Base-by-base conservation (phyloP, 2,113 vertebrate genomes). In the Phainopepla nitens region DNA sequence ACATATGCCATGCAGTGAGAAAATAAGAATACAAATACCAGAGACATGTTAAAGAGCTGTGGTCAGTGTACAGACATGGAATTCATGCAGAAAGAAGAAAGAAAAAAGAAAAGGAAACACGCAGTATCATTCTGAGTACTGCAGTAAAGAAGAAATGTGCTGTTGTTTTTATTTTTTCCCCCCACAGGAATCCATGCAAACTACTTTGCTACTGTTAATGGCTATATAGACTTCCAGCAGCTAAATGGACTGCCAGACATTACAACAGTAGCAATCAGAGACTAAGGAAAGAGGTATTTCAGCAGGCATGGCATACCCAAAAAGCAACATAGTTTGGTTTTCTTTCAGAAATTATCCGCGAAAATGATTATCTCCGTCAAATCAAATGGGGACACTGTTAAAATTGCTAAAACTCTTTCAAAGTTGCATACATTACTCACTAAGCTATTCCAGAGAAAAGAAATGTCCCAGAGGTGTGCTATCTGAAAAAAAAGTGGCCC, bases 1-100 rank as follows among this genome's bases (percentile, higher is more conserved):
- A 70, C 22, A 50, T 29, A 73, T 0, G 0, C 49, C 8, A 2
- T 20, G 49, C 18, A 54, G 36, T 2, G 12, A 75, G 22, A 5
- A 54, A 72, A 31, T 51, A 71, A 22, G 5, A 68, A 35, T 44
- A 47, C 12, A 36, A 57, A 19, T 36, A 84, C 10, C 15, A 64
- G 24, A 76, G 49, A 69, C 8, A 21, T 16, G 17, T 10, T 49
- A 70, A 76, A 56, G 25, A 79, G 31, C 16, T 58, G 49, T 24
- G 33, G 13, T 22, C 33, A 15, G 17, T 22, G 12, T 18, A 51
- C 24, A 36, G 53, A 51, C 60, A 82, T 8, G 45, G 4, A 62
- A 39, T 15, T 71, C 11, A 68, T 33, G 16, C 1, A 66, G 15
- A 44, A 29, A 17, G 29, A 15, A 42, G 53, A 27, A 15, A 8